These are phyloP conservation scores for Tokudaia tokunoshimensis DNA, from an alignment of 2,797 vertebrate species.

Conservation along the genomic window DNA sequence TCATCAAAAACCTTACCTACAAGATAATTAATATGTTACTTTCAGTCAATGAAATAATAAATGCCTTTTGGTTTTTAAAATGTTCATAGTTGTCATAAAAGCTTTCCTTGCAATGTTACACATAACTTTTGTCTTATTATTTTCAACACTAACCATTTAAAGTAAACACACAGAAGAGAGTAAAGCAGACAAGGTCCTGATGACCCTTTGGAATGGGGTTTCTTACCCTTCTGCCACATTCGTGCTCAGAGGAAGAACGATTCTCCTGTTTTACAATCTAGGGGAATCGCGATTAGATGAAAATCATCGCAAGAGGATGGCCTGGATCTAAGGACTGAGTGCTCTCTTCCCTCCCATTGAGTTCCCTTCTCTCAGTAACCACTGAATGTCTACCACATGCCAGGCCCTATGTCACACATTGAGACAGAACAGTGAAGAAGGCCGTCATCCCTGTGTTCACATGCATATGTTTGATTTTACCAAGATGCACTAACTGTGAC, in stretches of 20 bases:
- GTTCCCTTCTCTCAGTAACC: conserved; percentile 22
- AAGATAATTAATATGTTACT: conserved; percentile 32
- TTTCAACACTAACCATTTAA: conserved; percentile 40
- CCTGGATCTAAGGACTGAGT: not conserved
- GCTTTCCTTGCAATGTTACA: conserved; percentile 38
- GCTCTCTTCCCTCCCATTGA: conserved; percentile 8
- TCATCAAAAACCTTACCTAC: conserved; percentile 55
- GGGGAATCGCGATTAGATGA: not conserved
- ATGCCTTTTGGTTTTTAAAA: conserved; percentile 44
- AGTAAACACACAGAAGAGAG: conserved; percentile 1
- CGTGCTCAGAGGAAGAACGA: conserved; percentile 26
- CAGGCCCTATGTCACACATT: not conserved
- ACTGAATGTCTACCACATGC: not conserved
- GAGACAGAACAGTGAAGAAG: conserved; percentile 31
- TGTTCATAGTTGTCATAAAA: conserved; percentile 32
- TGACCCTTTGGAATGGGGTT: not conserved
- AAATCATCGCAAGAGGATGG: conserved; percentile 25
- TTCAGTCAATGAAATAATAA: conserved; percentile 11
- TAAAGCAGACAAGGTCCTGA: conserved; percentile 45
- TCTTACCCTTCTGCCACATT: conserved; percentile 28
- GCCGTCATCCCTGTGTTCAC: conserved; percentile 17
- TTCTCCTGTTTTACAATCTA: not conserved
- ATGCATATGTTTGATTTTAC: conserved; percentile 57
- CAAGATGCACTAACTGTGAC: conserved; percentile 46
- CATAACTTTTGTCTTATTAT: conserved; percentile 19